Conservation (phyloP, 2,888 invertebrate species). For the Ormyrus rosae region DNA sequence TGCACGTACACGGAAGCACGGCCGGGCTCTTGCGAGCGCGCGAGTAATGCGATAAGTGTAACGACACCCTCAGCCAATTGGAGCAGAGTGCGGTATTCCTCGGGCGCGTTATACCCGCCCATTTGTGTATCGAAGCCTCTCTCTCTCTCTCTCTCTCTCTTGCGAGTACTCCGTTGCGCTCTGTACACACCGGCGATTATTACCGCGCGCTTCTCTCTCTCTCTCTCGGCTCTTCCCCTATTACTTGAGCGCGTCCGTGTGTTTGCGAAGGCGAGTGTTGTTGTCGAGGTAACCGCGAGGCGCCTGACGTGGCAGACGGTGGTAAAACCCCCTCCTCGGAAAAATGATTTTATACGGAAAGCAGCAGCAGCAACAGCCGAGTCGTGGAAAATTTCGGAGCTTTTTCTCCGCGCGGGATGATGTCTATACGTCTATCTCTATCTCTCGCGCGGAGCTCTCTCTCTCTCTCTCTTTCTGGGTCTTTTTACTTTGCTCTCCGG, state of each 20-base stretch:
- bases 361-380: background rate
- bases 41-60: slow-evolving; percentile 71
- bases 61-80: slow-evolving; percentile 72
- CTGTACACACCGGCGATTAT: slow-evolving; percentile 44
- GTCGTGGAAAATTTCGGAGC: slow-evolving; percentile 65
- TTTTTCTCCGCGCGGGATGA: slow-evolving; percentile 4
- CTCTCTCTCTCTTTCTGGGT: background rate
- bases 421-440: no score
- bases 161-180: slow-evolving; percentile 31
- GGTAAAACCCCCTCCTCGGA: background rate
- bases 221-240: background rate
- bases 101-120: slow-evolving; percentile 66
- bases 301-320: slow-evolving; percentile 14
- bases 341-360: slow-evolving; percentile 39
- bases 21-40: slow-evolving; percentile 39
- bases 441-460: background rate
- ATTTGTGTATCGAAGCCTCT: slow-evolving; percentile 64
- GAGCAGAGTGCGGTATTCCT: slow-evolving; percentile 62
- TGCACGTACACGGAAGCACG: slow-evolving; percentile 23
- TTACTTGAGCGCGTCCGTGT: slow-evolving; percentile 2
- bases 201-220: slow-evolving; percentile 13
- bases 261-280: slow-evolving; percentile 25
- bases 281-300: slow-evolving; percentile 49
- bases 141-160: slow-evolving; percentile 24
- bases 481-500: slow-evolving; percentile 11